These are phyloP conservation scores for Eciton burchellii DNA, from an alignment of 1,140 invertebrate species.

Conservation along the genomic window DNA sequence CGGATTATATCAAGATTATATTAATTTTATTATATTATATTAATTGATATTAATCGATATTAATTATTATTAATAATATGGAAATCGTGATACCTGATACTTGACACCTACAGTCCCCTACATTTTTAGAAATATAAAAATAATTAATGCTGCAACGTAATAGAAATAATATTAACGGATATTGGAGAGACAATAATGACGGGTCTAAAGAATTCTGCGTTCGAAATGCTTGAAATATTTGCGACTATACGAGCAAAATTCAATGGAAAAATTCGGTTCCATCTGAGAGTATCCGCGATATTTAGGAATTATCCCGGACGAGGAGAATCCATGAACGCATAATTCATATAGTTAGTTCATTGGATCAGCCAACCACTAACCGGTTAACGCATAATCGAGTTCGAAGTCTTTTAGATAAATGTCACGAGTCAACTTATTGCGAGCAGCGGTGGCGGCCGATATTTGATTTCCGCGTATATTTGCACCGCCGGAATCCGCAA, in stretches of 20 bases:
- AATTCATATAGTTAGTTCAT: conserved; percentile 1
- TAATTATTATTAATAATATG: too few relatives aligned
- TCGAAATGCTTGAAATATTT: too few relatives aligned
- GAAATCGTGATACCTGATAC: too few relatives aligned
- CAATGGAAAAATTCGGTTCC: conserved; percentile 8
- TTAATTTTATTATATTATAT: too few relatives aligned
- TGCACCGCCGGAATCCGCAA: conserved; percentile 42
- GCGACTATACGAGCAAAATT: background rate
- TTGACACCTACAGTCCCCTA: too few relatives aligned
- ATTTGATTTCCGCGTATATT: conserved; percentile 65
- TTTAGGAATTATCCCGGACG: background rate
- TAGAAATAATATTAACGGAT: background rate
- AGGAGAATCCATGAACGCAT: conserved; percentile 8
- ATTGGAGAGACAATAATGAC: too few relatives aligned
- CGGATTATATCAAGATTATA: too few relatives aligned
- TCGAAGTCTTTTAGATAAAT: conserved; percentile 57
- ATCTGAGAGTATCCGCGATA: conserved; percentile 26
- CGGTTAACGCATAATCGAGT: background rate
- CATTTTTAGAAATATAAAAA: too few relatives aligned
- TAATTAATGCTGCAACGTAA: too few relatives aligned
- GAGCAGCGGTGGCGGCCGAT: conserved; percentile 16
- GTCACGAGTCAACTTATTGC: conserved; percentile 52
- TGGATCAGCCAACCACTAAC: conserved; percentile 2
- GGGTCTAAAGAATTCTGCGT: too few relatives aligned
- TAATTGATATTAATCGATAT: too few relatives aligned